Evolutionary conservation across 2,888 invertebrate genomes (phyloP), one percentile per base, ranked within the genome.

Genomic region (Tromatobia lineatoria): DNA sequence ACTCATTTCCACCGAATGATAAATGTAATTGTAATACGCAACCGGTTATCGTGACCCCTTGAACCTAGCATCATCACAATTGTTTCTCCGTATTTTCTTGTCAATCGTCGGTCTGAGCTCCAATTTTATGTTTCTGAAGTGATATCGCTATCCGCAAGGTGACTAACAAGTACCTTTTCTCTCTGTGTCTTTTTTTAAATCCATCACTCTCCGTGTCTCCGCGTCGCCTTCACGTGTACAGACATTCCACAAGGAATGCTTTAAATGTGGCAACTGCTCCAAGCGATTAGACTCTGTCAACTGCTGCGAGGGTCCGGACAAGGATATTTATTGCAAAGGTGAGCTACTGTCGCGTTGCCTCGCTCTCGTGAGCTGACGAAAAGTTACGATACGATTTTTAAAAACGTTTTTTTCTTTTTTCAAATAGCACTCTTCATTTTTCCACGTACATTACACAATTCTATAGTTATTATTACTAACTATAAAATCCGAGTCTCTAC

Each of bases 261-360:
- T 96, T 96, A 98, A 98, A 95, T 98, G 98, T 95, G 97, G 96
- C 94, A 96, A 96, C 91, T 98, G 98, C 95, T 94, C 95, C 92
- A 98, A 98, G 95, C 95, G 97, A 93, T 96, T 98, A 95, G 98
- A 98, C 95, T 98, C 98, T 89, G 96, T 97, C 93, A 97, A 97
- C 95, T 97, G 97, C 95, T 98, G 98, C 94, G 98, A 98, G 94
- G 99, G 98, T 92, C 97, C 98, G 91, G 98, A 99, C 94, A 97
- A 97, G 95, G 97, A 99, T 94, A 98, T 99, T 95, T 99, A 98
- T 95, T 99, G 99, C 95, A 98, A 97, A 97, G 97, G 98, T 98
- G 95, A 93, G 93, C 38, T 4, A 66, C 83, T 82, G 29, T 79
- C 64, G 78, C 73, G 69, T 73, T 45, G 45, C 38, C 47, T 47